Conservation (phyloP, 2,888 invertebrate species). For the Esperia sulphurella region DNA sequence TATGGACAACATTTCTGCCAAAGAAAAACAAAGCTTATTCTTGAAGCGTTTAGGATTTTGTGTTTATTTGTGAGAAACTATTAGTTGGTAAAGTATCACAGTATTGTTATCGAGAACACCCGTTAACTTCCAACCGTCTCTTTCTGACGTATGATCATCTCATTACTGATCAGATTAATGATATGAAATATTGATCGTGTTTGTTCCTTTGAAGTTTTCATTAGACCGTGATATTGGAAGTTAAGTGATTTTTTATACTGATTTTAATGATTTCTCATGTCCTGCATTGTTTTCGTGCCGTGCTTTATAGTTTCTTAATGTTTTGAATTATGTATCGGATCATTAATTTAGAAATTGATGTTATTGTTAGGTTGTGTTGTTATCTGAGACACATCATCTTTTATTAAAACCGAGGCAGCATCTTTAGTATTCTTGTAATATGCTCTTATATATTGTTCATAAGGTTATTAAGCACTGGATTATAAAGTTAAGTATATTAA, state of each 20-base stretch:
- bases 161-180: slow-evolving; percentile 62
- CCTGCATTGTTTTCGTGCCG: slow-evolving; percentile 1
- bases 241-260: slow-evolving; percentile 20
- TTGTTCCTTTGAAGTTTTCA: slow-evolving; percentile 29
- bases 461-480: no score
- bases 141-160: slow-evolving; percentile 38
- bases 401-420: background rate
- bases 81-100: background rate
- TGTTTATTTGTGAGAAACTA: background rate
- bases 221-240: slow-evolving; percentile 22
- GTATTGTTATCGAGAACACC: background rate
- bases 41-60: background rate
- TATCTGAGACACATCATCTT: background rate
- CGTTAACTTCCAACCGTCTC: slow-evolving; percentile 7
- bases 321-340: slow-evolving; percentile 2
- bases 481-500: no score
- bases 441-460: no score
- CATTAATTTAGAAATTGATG: slow-evolving; percentile 3
- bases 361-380: background rate
- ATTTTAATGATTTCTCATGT: background rate
- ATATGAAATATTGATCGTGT: slow-evolving; percentile 40
- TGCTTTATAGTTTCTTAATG: background rate
- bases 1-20: background rate
- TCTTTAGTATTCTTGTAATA: no score
- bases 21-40: background rate